These are phyloP conservation scores for Pseudotriccus pelzelni DNA, from an alignment of 2,797 vertebrate genomes.

Conservation along the genomic window DNA sequence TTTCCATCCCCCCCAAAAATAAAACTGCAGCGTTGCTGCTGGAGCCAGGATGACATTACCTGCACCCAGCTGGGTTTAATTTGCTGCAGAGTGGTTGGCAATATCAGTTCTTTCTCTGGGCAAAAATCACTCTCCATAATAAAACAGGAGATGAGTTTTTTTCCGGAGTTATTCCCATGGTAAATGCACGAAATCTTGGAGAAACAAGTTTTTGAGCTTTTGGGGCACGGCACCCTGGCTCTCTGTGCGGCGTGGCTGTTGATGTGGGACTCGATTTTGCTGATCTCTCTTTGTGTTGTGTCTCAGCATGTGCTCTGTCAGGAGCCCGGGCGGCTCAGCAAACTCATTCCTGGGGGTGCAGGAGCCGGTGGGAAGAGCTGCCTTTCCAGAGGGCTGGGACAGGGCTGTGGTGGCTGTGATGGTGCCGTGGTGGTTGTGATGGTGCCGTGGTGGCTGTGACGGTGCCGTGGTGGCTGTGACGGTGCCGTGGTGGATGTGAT, in stretches of 20 bases:
- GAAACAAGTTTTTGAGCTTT: not conserved
- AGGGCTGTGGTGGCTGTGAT: not conserved
- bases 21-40: not conserved
- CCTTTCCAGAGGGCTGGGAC: rapidly evolving
- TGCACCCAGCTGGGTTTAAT: conserved; percentile 3
- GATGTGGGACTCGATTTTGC: not conserved
- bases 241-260: not conserved
- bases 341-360: not conserved
- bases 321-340: not conserved
- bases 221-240: not conserved
- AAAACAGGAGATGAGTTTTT: not conserved
- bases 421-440: too few species aligned
- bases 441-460: too few species aligned
- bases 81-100: not conserved
- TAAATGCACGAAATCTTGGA: not conserved
- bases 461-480: too few species aligned
- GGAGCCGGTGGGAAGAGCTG: not conserved
- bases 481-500: too few species aligned
- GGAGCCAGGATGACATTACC: not conserved
- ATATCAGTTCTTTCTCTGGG: not conserved
- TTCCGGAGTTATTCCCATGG: not conserved
- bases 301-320: not conserved
- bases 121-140: not conserved
- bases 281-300: rapidly evolving
- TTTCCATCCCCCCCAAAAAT: not conserved